Evolutionary conservation across 1,140 invertebrate genomes (phyloP), one percentile per base, ranked within the genome.

Genomic region (Drosophila carrolli): DNA sequence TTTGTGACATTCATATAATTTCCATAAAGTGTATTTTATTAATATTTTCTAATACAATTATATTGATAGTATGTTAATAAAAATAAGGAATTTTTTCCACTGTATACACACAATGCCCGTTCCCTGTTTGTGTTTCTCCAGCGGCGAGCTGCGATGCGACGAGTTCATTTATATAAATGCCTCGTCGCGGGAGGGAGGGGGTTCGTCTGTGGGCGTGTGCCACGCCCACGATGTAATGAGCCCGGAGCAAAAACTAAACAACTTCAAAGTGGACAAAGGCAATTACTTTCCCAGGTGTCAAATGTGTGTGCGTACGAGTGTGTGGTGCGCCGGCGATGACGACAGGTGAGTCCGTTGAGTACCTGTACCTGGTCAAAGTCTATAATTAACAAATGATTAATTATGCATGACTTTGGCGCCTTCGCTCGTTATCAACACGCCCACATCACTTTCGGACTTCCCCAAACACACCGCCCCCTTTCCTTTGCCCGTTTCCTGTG

Each of bases 311-410:
- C 67, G 60, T 77, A 62, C 41, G 60, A 40, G 57, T 63, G 59
- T 55, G 50, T 74, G 37, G 65, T 58, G 29, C 14, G 44, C 16
- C 29, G 10, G 29, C 13, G 50, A 75, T 76, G 73, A 66, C 73
- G 73, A 75, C 61, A 76, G 73, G 71, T 75, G 58, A 63, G 63
- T 71, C 53, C 62, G 65, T 50, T 44, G 70, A 61, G 58, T 57
- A 57, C 58, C 47, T 58, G 53, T 59, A 70, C 73, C 57, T 44
- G 73, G 50, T 50, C 81, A 82, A 76, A 81, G 71, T 88, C 79
- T 88, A 88, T 88, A 88, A 89, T 88, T 88, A 89, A 88, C 80
- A 89, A 89, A 88, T 88, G 84, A 88, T 88, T 88, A 88, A 88
- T 88, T 88, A 88, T 89, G 84, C 84, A 88, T 89, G 84, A 84